Evolutionary conservation across 2,113 vertebrate species (phyloP).

Genomic region (Caranx ignobilis): DNA sequence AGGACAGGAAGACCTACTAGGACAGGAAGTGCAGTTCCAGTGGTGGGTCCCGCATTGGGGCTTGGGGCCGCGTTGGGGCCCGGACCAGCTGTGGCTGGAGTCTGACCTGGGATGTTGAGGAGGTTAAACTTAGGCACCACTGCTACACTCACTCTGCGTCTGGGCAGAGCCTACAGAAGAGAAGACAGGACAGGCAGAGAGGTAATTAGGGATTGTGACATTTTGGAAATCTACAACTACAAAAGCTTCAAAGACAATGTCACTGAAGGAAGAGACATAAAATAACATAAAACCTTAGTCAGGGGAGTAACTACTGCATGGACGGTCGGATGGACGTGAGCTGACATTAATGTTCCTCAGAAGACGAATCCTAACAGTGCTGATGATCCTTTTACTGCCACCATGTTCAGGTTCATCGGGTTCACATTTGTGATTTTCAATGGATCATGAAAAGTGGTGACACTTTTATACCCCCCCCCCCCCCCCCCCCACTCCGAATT

Average conservation of each 20-base stretch:
- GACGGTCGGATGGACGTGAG: background rate
- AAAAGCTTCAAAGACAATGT: background rate
- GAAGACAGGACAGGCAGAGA: background rate
- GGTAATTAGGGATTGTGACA: background rate
- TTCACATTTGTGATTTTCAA: background rate
- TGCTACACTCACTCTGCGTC: constrained; percentile 96
- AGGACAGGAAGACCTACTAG: constrained; percentile 85
- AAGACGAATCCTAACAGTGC: background rate
- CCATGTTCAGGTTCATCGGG: background rate
- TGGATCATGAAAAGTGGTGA: background rate
- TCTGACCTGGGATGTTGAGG: constrained; percentile 92
- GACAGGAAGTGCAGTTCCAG: constrained; percentile 83
- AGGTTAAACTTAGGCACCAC: constrained; percentile 98
- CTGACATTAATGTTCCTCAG: background rate
- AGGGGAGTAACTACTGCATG: background rate
- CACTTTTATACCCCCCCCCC: background rate
- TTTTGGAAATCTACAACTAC: background rate
- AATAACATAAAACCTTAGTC: background rate
- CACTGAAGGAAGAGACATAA: background rate
- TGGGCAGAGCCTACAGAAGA: constrained; percentile 89
- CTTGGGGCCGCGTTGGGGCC: constrained; percentile 72
- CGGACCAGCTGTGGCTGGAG: constrained; percentile 76
- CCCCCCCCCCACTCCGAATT: background rate
- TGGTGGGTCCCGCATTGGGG: constrained; percentile 61
- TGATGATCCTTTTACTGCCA: background rate